These are phyloP conservation scores for Pygoscelis antarcticus DNA, from an alignment of 2,113 vertebrate genomes.

Conservation along the genomic window DNA sequence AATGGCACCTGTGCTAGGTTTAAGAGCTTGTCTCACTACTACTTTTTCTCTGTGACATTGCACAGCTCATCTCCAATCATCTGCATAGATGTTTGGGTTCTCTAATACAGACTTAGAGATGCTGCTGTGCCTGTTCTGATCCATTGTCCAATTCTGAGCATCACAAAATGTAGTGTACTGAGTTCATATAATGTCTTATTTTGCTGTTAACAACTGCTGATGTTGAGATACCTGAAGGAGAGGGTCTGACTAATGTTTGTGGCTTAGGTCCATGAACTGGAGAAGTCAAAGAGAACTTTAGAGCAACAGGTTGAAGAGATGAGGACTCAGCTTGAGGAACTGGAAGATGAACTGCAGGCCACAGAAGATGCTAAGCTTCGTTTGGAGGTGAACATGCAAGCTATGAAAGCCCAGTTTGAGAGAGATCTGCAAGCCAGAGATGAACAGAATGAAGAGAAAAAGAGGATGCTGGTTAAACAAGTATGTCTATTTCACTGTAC, in stretches of 20 bases:
- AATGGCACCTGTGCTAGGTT: background rate
- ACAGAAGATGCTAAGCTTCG: slow-evolving; percentile 96
- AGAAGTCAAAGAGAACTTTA: slow-evolving; percentile 94
- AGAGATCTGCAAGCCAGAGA: slow-evolving; percentile 90
- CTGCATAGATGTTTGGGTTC: background rate
- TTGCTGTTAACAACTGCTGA: background rate
- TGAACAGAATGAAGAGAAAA: slow-evolving; percentile 96
- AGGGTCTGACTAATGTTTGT: background rate
- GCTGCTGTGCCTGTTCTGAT: background rate
- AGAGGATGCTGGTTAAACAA: slow-evolving; percentile 92
- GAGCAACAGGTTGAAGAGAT: slow-evolving; percentile 98
- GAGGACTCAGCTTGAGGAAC: slow-evolving; percentile 94
- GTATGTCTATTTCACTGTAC: slow-evolving; percentile 49
- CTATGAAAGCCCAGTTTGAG: slow-evolving; percentile 98
- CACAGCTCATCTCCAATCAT: background rate
- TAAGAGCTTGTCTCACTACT: background rate
- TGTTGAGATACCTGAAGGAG: background rate
- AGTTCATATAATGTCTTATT: background rate
- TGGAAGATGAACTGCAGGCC: slow-evolving; percentile 96
- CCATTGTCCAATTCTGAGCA: background rate
- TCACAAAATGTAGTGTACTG: background rate
- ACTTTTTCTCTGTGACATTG: background rate
- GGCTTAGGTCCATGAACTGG: slow-evolving; percentile 90
- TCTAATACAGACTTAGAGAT: background rate
- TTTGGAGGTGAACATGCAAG: slow-evolving; percentile 99